Evolutionary conservation across 2,888 invertebrate genomes (phyloP).

Genomic region (Nemotelus nigrinus): DNA sequence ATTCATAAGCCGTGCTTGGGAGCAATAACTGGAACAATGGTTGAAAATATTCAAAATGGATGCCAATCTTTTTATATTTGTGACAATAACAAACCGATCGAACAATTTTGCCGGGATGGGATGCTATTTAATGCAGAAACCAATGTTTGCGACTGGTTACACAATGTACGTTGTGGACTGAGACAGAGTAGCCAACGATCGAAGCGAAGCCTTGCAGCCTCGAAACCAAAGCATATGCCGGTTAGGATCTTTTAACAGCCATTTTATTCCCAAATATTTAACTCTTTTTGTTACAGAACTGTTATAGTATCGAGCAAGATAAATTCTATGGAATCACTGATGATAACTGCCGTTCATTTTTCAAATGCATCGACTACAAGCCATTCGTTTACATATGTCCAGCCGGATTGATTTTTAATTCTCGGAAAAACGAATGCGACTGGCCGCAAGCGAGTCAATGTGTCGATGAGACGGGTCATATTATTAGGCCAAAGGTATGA

Average conservation of each 20-base stretch:
- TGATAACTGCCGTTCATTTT: conserved; percentile 50
- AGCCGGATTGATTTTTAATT: conserved; percentile 45
- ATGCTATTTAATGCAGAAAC: conserved; percentile 28
- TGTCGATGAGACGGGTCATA: conserved; percentile 5
- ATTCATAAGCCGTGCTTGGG: conserved; percentile 17
- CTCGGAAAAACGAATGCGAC: conserved; percentile 47
- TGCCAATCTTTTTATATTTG: conserved; percentile 35
- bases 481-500: background rate
- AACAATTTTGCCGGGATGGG: conserved; percentile 31
- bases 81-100: conserved; percentile 3
- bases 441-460: conserved; percentile 40
- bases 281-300: conserved; percentile 2
- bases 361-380: conserved; percentile 47
- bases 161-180: conserved; percentile 30
- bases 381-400: conserved; percentile 47
- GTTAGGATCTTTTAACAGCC: conserved; percentile 1
- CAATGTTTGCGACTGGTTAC: conserved; percentile 27
- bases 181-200: background rate
- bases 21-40: background rate
- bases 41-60: conserved; percentile 17
- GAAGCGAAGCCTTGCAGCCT: background rate
- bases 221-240: background rate
- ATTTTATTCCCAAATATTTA: background rate
- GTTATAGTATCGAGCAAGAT: background rate
- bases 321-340: conserved; percentile 17